Evolutionary conservation across 2,888 invertebrate species (phyloP).

Genomic region (Orthonychiurus folsomi): DNA sequence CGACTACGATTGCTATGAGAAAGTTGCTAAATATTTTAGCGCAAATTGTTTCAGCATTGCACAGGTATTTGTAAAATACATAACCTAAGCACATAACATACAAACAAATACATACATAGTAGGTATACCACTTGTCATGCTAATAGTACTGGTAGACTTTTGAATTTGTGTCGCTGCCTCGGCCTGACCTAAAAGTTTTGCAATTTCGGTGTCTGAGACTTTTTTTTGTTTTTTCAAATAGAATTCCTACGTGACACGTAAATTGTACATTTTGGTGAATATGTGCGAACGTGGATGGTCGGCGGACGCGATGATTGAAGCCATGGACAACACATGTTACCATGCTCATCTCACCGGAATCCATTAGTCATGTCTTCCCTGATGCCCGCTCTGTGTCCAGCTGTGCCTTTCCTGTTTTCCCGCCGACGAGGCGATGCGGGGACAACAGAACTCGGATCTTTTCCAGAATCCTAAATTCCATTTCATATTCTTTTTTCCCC

Average conservation of each 20-base stretch:
- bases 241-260: slow-evolving; percentile 46
- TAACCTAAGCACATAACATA: too few relatives aligned
- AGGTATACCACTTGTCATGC: too few relatives aligned
- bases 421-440: not conserved
- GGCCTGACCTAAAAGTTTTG: too few relatives aligned
- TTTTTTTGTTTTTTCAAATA: slow-evolving; percentile 13
- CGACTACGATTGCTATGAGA: slow-evolving; percentile 45
- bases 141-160: too few relatives aligned
- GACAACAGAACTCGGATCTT: not conserved
- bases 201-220: too few relatives aligned
- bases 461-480: too few relatives aligned
- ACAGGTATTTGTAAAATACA: slow-evolving; percentile 44
- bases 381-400: too few relatives aligned
- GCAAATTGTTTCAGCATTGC: slow-evolving; percentile 45
- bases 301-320: slow-evolving; percentile 31
- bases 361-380: too few relatives aligned
- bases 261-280: slow-evolving; percentile 46
- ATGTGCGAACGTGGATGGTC: slow-evolving; percentile 45
- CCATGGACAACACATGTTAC: slow-evolving; percentile 29
- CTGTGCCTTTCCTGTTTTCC: not conserved
- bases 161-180: too few relatives aligned
- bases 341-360: not conserved
- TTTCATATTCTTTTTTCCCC: not conserved
- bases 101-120: too few relatives aligned
- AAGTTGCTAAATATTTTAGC: slow-evolving; percentile 42